Percentiles rank a stretch among this genome's conserved stretches.
Evolutionary conservation across 2,113 vertebrate genomes (phyloP).

Genomic region (Asarcornis scutulata): DNA sequence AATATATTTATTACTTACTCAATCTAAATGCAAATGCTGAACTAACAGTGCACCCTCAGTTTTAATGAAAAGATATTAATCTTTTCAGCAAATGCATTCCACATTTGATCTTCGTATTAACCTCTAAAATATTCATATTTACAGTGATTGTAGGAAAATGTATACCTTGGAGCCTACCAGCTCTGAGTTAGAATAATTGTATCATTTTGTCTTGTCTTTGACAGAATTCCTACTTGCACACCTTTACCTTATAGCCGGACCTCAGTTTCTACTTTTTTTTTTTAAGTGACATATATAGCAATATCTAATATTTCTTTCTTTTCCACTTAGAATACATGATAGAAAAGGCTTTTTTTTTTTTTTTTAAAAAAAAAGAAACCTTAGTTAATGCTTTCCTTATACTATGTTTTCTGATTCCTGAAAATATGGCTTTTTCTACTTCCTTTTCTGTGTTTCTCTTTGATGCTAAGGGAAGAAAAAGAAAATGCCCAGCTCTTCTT

Average conservation of each 20-base stretch:
- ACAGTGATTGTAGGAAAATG: slow-evolving; percentile 30
- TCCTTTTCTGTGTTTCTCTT: neutral
- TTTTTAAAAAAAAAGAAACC: neutral
- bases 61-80: slow-evolving; percentile 79
- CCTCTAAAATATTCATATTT: slow-evolving; percentile 71
- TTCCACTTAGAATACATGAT: neutral
- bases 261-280: neutral
- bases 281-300: neutral
- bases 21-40: slow-evolving; percentile 78
- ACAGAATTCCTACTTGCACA: slow-evolving; percentile 27
- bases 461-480: neutral
- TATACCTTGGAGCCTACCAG: slow-evolving; percentile 10
- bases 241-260: neutral
- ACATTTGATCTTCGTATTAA: slow-evolving; percentile 70
- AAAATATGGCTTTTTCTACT: neutral
- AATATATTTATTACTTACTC: slow-evolving; percentile 68
- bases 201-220: slow-evolving; percentile 30
- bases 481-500: neutral
- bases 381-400: neutral
- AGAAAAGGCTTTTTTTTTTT: neutral
- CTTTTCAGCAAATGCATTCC: slow-evolving; percentile 65
- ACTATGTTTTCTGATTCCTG: neutral
- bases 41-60: slow-evolving; percentile 61
- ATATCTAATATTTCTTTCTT: neutral
- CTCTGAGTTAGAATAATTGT: slow-evolving; percentile 19